Evolutionary conservation across 1,140 invertebrate genomes (phyloP).

Genomic region (Monomorium pharaonis): DNA sequence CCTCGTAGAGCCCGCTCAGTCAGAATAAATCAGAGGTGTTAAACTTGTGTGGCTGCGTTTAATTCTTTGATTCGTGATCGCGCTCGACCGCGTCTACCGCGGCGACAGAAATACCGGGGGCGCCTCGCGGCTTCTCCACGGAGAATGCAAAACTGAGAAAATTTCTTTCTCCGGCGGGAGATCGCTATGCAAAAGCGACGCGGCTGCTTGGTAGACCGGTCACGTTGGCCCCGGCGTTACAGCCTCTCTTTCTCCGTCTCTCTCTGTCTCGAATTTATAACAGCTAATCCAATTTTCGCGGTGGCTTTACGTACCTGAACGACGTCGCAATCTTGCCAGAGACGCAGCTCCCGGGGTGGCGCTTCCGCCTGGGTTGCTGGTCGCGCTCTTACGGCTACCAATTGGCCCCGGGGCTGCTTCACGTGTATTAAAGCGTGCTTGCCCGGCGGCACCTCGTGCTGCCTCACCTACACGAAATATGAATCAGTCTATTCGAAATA

Average conservation of each 20-base stretch:
- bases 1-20: not conserved
- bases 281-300: conserved; percentile 58
- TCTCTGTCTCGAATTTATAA: conserved; percentile 62
- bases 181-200: conserved; percentile 43
- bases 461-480: conserved; percentile 80
- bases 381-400: conserved; percentile 90
- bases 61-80: not conserved
- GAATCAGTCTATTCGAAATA: not conserved
- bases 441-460: conserved; percentile 92
- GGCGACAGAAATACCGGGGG: not conserved
- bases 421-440: conserved; percentile 94
- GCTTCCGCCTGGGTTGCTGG: conserved; percentile 81
- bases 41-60: conserved; percentile 47
- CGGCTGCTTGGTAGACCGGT: conserved; percentile 14
- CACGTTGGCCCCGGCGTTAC: conserved; percentile 32
- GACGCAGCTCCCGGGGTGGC: conserved; percentile 83
- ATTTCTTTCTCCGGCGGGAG: not conserved
- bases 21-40: not conserved
- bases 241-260: not conserved
- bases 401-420: conserved; percentile 92
- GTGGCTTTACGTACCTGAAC: conserved; percentile 87
- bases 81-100: no score
- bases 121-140: not conserved
- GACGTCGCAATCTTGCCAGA: conserved; percentile 94
- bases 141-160: conserved; percentile 32